A percentile compares a stretch with the other conserved stretches of the same genome.
phyloP scores from a whole-genome alignment of 2,888 invertebrate genomes.

The Athalia cordata region DNA sequence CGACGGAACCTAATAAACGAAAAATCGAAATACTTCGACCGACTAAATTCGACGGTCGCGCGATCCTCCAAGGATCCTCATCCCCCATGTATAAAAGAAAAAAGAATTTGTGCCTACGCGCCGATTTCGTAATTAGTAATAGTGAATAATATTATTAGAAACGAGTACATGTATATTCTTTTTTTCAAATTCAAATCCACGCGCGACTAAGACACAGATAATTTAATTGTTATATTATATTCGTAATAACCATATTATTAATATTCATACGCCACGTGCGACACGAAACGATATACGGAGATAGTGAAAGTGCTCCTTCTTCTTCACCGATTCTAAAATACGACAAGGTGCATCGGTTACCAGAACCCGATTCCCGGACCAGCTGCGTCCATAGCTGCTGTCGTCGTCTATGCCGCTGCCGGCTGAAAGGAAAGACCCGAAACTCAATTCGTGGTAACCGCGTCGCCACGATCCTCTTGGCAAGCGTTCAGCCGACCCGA shows the following conservation, averaged over 20 bases:
- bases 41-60: conserved; percentile 7
- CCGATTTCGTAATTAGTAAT: no score
- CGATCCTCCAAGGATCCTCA: conserved; percentile 7
- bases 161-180: no score
- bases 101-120: no score
- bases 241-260: neutral
- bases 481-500: conserved; percentile 9
- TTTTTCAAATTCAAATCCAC: no score
- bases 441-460: neutral
- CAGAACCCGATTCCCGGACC: conserved; percentile 11
- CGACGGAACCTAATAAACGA: conserved; percentile 32
- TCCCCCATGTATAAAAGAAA: neutral
- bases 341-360: conserved; percentile 15
- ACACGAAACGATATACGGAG: conserved; percentile 30
- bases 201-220: no score
- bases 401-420: neutral
- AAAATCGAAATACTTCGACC: conserved; percentile 30
- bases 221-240: no score
- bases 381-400: conserved; percentile 1
- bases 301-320: conserved; percentile 36
- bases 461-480: neutral
- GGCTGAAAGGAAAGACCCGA: neutral
- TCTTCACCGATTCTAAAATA: conserved; percentile 15
- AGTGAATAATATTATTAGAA: no score
- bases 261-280: conserved; percentile 28